phyloP scores from a whole-genome alignment of 1,140 invertebrate genomes.

The Pteromalus puparum region DNA sequence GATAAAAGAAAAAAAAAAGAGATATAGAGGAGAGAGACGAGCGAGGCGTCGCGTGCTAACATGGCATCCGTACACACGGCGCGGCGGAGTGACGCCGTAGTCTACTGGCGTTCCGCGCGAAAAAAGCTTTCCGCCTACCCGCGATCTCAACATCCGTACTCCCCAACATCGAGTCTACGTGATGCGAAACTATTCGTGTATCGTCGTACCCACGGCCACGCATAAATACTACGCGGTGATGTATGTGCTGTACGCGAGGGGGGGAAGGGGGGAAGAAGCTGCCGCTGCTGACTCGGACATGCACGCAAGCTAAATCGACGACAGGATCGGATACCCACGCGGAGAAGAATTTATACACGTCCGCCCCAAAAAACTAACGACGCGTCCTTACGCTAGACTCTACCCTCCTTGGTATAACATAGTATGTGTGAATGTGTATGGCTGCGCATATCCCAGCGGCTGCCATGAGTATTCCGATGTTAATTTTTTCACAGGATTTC shows the following conservation, averaged over 20 bases:
- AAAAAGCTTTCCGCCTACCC: constrained; percentile 55
- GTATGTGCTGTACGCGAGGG: neutral
- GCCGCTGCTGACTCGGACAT: too few relatives aligned
- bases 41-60: constrained; percentile 64
- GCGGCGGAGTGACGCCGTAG: constrained; percentile 66
- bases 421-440: neutral
- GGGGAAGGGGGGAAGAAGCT: neutral
- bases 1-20: neutral
- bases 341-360: too few relatives aligned
- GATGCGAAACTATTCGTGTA: too few relatives aligned
- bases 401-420: too few relatives aligned
- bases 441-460: neutral
- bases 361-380: too few relatives aligned
- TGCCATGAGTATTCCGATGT: neutral
- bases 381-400: too few relatives aligned
- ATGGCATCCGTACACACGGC: constrained; percentile 66
- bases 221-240: too few relatives aligned
- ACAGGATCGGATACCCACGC: too few relatives aligned
- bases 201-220: too few relatives aligned
- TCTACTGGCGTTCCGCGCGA: neutral
- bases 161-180: too few relatives aligned
- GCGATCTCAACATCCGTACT: neutral
- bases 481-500: neutral
- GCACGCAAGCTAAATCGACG: too few relatives aligned
- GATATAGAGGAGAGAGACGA: neutral